phyloP scores from a whole-genome alignment of 2,113 vertebrate species.

The Ptilonorhynchus violaceus region DNA sequence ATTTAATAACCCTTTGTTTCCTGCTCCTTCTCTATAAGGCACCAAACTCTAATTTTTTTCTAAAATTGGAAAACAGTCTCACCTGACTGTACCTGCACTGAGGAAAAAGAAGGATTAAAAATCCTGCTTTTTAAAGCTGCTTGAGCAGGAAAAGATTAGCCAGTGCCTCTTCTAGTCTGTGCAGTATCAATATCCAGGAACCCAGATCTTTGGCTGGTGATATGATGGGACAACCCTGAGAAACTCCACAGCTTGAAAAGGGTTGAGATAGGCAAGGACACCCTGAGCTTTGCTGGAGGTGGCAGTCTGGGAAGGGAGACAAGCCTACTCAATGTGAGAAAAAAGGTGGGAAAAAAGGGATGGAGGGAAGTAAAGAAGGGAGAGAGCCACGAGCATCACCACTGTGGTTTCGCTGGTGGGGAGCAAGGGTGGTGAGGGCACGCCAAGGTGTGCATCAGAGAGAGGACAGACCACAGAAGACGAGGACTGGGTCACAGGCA shows the following conservation, averaged over 20 bases:
- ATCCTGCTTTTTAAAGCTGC: background rate
- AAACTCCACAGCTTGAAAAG: background rate
- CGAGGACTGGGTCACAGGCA: background rate
- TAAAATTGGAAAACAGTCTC: background rate
- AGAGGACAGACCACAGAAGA: background rate
- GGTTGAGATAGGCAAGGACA: background rate
- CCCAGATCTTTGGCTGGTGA: background rate
- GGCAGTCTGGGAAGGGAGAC: background rate
- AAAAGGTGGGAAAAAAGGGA: background rate
- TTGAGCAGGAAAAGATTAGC: background rate
- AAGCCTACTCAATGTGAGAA: background rate
- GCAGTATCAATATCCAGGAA: background rate
- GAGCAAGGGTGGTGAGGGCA: background rate
- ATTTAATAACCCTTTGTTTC: background rate
- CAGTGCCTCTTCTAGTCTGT: background rate
- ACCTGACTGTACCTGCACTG: background rate
- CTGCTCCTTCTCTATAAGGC: background rate
- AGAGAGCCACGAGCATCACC: accelerated
- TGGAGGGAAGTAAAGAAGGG: background rate
- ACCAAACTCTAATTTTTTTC: background rate
- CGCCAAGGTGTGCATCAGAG: background rate
- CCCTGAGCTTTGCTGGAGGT: background rate
- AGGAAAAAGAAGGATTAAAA: background rate
- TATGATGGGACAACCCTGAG: background rate
- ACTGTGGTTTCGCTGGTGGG: background rate